Percentiles rank a stretch among this genome's conserved stretches.
Conservation (phyloP, 2,113 vertebrate species). For the Neogale vison region DNA sequence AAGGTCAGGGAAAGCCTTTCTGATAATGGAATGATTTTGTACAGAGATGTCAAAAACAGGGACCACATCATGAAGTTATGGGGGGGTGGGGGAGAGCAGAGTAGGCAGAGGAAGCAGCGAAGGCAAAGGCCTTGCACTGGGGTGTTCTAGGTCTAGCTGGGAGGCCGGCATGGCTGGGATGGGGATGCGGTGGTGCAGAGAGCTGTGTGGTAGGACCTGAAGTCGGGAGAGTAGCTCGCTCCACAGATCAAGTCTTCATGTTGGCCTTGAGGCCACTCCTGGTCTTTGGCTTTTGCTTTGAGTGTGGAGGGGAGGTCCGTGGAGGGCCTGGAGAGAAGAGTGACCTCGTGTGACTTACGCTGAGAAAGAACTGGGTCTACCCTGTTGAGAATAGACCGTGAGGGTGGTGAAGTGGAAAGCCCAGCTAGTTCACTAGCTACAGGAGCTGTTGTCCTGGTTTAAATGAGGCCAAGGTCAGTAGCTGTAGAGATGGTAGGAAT, state of each 20-base stretch:
- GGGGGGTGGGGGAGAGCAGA: neutral
- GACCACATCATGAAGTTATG: neutral
- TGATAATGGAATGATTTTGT: neutral
- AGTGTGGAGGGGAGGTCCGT: neutral
- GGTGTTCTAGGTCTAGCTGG: neutral
- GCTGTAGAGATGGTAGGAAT: neutral
- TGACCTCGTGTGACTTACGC: neutral
- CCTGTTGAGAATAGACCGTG: neutral
- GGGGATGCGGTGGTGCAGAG: neutral
- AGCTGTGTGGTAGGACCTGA: neutral
- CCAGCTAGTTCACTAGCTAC: neutral
- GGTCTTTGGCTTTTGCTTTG: neutral
- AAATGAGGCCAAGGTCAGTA: neutral
- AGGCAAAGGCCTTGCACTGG: neutral
- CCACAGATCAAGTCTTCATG: neutral
- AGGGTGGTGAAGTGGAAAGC: neutral
- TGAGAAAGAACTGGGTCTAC: neutral
- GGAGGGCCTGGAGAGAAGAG: neutral
- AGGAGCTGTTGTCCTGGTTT: neutral
- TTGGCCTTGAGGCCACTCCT: neutral
- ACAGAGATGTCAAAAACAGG: neutral
- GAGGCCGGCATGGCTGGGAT: rapidly evolving
- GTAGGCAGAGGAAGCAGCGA: neutral
- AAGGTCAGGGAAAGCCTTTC: neutral
- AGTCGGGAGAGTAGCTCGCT: neutral